phyloP scores from a whole-genome alignment of 2,888 invertebrate genomes.

The Beris morrisii region DNA sequence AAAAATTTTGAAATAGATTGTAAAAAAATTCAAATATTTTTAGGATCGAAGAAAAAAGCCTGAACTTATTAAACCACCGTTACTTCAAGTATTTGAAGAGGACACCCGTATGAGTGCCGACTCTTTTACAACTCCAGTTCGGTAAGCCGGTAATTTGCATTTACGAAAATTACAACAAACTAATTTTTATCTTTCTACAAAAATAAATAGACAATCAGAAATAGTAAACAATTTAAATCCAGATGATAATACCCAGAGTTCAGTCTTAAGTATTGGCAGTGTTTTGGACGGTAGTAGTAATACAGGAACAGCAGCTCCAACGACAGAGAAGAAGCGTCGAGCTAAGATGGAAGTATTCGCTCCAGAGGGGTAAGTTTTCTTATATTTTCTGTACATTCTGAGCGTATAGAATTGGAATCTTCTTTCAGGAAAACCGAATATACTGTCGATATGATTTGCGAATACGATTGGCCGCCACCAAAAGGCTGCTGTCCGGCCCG shows the following conservation, averaged over 20 bases:
- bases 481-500: slow-evolving; percentile 58
- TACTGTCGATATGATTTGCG: slow-evolving; percentile 86
- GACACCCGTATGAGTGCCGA: slow-evolving; percentile 78
- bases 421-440: slow-evolving; percentile 60
- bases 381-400: background rate
- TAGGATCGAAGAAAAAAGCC: slow-evolving; percentile 39
- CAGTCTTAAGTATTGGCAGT: slow-evolving; percentile 69
- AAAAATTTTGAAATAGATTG: background rate
- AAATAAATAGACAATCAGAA: slow-evolving; percentile 47
- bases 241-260: slow-evolving; percentile 82
- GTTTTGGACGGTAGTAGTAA: slow-evolving; percentile 45
- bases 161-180: slow-evolving; percentile 19
- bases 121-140: slow-evolving; percentile 58
- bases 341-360: slow-evolving; percentile 59
- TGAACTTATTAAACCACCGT: slow-evolving; percentile 58
- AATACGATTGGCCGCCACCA: slow-evolving; percentile 88
- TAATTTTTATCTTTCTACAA: slow-evolving; percentile 43
- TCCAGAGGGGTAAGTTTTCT: slow-evolving; percentile 54
- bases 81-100: slow-evolving; percentile 68
- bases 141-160: slow-evolving; percentile 47
- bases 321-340: slow-evolving; percentile 48
- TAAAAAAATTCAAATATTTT: slow-evolving; percentile 8
- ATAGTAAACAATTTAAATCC: slow-evolving; percentile 40
- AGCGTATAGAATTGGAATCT: slow-evolving; percentile 27
- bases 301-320: slow-evolving; percentile 29